Percentiles rank a stretch among this genome's conserved stretches.
phyloP scores from a whole-genome alignment of 2,113 vertebrate species.

The Laticauda laticaudata region DNA sequence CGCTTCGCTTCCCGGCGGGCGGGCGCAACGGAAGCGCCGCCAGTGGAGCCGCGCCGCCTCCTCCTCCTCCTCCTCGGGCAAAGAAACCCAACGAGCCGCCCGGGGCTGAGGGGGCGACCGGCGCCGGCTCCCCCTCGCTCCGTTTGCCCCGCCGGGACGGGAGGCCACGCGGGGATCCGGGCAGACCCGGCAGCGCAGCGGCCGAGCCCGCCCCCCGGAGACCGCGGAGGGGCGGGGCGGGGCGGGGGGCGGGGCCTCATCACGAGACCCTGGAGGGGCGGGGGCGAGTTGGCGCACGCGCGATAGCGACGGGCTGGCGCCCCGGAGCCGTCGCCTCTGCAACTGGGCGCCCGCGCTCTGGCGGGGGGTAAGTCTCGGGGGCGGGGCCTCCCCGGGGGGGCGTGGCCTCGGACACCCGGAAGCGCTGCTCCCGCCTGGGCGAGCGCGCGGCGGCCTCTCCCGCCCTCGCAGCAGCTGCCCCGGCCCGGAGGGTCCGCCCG shows the following conservation, averaged over 20 bases:
- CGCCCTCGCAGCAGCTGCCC: not conserved
- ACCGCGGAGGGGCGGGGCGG: not conserved
- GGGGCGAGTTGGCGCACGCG: not conserved
- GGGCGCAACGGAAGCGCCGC: no score
- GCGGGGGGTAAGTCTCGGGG: not conserved
- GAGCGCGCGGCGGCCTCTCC: no score
- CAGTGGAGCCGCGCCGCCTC: no score
- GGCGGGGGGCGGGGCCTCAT: not conserved
- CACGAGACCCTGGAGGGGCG: not conserved
- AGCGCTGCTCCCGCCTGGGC: not conserved
- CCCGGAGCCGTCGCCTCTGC: not conserved
- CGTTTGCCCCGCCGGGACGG: not conserved
- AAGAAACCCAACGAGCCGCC: no score
- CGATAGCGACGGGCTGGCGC: not conserved
- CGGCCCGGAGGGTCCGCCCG: not conserved
- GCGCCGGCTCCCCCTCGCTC: not conserved
- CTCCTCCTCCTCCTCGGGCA: no score
- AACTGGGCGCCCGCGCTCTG: not conserved
- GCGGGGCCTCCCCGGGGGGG: not conserved
- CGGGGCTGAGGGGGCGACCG: not conserved
- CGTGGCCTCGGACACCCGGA: not conserved
- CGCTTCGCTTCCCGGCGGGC: no score
- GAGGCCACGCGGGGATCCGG: not conserved
- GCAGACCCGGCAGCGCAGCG: not conserved
- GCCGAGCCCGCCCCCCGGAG: not conserved